Conservation (phyloP, 2,797 vertebrate species). For the Ambastaia sidthimunki region DNA sequence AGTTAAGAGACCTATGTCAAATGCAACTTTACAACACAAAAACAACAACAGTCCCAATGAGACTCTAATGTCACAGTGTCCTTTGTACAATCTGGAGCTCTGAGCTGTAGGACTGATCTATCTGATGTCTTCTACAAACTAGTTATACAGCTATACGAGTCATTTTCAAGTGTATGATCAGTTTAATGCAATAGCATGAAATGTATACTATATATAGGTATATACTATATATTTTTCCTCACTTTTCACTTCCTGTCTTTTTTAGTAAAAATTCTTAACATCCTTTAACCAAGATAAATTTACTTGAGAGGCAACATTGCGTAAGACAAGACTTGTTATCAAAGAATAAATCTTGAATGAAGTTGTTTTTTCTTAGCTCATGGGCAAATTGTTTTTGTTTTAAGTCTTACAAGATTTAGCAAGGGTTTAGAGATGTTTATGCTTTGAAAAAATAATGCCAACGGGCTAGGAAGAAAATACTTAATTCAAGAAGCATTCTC, state of each 20-base stretch:
- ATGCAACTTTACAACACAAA: conserved; percentile 5
- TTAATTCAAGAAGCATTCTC: background rate
- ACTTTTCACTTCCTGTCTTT: background rate
- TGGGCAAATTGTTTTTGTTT: too few species aligned
- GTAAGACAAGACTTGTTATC: background rate
- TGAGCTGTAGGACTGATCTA: conserved; percentile 2
- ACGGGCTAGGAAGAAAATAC: background rate
- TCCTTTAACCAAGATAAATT: background rate
- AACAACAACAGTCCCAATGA: conserved; percentile 12
- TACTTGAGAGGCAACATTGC: too few species aligned
- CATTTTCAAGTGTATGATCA: conserved; percentile 21
- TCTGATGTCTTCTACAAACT: conserved; percentile 13
- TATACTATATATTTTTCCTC: conserved; percentile 8
- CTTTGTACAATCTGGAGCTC: conserved; percentile 43
- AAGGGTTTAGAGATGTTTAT: background rate
- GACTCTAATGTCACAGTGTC: conserved; percentile 42
- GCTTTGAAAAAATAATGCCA: background rate
- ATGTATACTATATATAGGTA: background rate
- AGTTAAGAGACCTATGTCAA: conserved; percentile 14
- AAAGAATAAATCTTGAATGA: background rate
- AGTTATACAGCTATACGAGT: background rate
- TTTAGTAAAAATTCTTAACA: background rate
- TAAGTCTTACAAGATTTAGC: background rate
- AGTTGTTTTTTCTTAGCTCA: too few species aligned
- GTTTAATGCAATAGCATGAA: background rate